A percentile compares a stretch with the other conserved stretches of the same genome.
Conservation (phyloP, 2,888 invertebrate species). For the Drosophila formosana region DNA sequence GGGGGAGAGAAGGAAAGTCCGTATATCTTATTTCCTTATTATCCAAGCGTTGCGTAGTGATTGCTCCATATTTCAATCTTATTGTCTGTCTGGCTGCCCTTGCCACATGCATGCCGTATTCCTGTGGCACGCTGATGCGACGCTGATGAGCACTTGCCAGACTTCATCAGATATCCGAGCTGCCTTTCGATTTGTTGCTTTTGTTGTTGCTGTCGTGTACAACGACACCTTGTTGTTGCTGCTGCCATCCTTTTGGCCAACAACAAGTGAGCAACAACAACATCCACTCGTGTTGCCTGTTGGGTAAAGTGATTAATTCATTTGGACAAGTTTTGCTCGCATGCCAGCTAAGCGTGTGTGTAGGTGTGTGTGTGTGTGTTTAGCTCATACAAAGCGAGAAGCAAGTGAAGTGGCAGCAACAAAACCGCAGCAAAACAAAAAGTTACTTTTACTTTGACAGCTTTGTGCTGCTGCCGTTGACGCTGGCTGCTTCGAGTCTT, state of each 20-base stretch:
- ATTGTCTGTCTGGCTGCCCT: constrained; percentile 13
- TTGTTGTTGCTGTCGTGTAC: constrained; percentile 20
- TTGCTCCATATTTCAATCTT: constrained; percentile 34
- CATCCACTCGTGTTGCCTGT: constrained; percentile 64
- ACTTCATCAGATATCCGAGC: constrained; percentile 58
- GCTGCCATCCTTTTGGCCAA: constrained; percentile 15
- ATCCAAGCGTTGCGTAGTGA: constrained; percentile 48
- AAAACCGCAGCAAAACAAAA: constrained; percentile 52
- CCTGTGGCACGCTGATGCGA: constrained; percentile 15
- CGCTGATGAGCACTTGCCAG: constrained; percentile 70
- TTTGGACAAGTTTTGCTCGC: constrained; percentile 75
- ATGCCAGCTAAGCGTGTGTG: constrained; percentile 34
- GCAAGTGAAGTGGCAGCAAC: constrained; percentile 47
- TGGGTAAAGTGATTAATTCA: constrained; percentile 78
- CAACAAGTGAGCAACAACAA: constrained; percentile 43
- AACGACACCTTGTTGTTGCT: constrained; percentile 29
- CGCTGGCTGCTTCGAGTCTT: constrained; percentile 21
- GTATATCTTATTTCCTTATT: constrained; percentile 22
- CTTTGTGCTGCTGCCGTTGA: constrained; percentile 47
- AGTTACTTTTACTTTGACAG: constrained; percentile 70
- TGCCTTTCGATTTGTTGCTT: constrained; percentile 37
- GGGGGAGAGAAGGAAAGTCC: neutral
- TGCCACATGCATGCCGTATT: constrained; percentile 3
- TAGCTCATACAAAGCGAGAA: constrained; percentile 26
- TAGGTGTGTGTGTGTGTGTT: constrained; percentile 12